Base-by-base conservation (phyloP, 2,888 invertebrate species). In the Ennomos quercinarius region DNA sequence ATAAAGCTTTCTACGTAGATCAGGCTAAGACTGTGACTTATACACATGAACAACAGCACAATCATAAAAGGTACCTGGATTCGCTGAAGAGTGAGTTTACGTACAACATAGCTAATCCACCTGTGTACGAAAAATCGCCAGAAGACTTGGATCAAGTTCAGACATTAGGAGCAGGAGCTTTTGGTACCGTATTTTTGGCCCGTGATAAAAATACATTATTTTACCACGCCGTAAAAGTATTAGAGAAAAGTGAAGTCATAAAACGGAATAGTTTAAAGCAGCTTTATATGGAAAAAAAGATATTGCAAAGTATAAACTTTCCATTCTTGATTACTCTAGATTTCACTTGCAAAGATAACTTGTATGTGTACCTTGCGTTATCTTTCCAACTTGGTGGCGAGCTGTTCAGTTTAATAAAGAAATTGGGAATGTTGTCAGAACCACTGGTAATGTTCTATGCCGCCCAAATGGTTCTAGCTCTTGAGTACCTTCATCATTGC, bases 401-500 rank as follows among this genome's bases (percentile, higher is more conserved):
- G 81, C 93, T 98, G 89, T 98, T 96, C 77, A 93, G 94, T 1
- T 94, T 96, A 76, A 88, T 97, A 52, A 93, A 95, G 68, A 94
- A 90, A 76, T 80, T 84, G 48, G 92, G 89, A 9, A 80, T 87
- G 44, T 93, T 96, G 80, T 95, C 95, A 48, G 98, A 98, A 81
- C 93, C 94, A 17, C 91, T 96, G 72, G 93, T 96, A 1, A 95
- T 95, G 72, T 98, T 98, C 90, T 99, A 98, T 86, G 96, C 96
- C 0, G 95, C 97, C 9, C 98, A 99, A 93, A 95, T 98, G 11
- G 95, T 96, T 39, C 87, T 99, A 65, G 97, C 96, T 0, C 89
- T 99, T 63, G 98, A 99, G 85, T 99, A 98, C 87, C 90, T 99
- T 48, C 99, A 99, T 48, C 94, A 95, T 75, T 95, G 98, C 78